Evolutionary conservation across 2,113 vertebrate genomes (phyloP).

Genomic region (Sinocyclocheilus rhinocerous): DNA sequence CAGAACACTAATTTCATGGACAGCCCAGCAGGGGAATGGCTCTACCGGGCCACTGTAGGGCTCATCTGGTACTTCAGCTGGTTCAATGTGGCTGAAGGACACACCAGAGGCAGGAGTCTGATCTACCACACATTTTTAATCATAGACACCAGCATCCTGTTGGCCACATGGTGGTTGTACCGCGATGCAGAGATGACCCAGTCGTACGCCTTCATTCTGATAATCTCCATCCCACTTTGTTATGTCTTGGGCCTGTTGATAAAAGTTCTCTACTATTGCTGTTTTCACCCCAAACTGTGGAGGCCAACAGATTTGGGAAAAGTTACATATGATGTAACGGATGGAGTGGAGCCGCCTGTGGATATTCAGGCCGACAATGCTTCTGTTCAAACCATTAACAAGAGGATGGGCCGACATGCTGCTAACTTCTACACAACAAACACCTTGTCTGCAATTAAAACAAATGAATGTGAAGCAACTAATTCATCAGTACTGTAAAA

Average conservation of each 20-base stretch:
- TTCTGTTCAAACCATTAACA: constrained; percentile 62
- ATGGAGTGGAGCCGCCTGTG: constrained; percentile 55
- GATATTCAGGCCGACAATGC: constrained; percentile 48
- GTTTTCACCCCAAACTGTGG: constrained; percentile 80
- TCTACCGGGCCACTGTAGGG: constrained; percentile 84
- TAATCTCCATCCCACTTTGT: constrained; percentile 61
- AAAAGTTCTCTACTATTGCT: constrained; percentile 82
- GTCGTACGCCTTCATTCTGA: constrained; percentile 47
- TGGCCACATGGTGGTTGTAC: constrained; percentile 74
- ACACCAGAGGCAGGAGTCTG: constrained; percentile 75
- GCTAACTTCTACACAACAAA: constrained; percentile 64
- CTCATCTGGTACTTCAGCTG: constrained; percentile 96
- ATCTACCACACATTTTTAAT: constrained; percentile 85
- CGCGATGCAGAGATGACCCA: constrained; percentile 58
- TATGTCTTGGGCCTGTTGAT: constrained; percentile 81
- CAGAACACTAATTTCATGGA: constrained; percentile 91
- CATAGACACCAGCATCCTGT: constrained; percentile 78
- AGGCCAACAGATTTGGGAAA: constrained; percentile 53
- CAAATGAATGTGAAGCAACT: not conserved
- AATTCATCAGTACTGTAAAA: constrained; percentile 10
- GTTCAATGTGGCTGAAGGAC: constrained; percentile 79
- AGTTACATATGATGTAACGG: constrained; percentile 61
- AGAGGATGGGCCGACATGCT: constrained; percentile 71
- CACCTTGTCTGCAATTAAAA: not conserved
- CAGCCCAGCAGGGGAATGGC: constrained; percentile 73